Conservation (phyloP, 2,888 invertebrate species). For the Sipha maydis region DNA sequence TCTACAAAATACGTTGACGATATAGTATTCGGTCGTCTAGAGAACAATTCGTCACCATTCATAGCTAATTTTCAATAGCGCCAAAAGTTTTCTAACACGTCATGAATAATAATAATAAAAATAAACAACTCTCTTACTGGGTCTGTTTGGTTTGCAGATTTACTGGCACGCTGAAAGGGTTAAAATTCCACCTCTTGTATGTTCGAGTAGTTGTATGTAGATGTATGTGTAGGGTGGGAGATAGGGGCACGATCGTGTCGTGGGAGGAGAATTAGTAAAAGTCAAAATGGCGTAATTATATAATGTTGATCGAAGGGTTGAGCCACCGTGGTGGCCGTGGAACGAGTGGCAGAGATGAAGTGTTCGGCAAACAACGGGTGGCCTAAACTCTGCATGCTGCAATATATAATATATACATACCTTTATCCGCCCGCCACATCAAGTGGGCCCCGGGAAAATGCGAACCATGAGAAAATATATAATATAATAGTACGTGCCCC, state of each 20-base stretch:
- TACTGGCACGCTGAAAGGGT: constrained; percentile 35
- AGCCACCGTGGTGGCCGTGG: not conserved
- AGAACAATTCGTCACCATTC: not conserved
- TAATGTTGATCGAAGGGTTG: constrained; percentile 42
- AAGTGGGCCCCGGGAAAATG: constrained; percentile 17
- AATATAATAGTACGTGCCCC: constrained; percentile 16
- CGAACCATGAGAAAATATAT: constrained; percentile 38
- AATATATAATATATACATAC: constrained; percentile 16
- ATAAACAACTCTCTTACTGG: not conserved
- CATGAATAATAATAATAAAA: not conserved
- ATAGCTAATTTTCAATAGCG: not conserved
- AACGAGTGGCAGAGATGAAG: constrained; percentile 38
- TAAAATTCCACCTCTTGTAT: constrained; percentile 4
- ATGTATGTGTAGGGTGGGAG: not conserved
- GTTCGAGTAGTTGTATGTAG: too few relatives aligned
- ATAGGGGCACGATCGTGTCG: not conserved
- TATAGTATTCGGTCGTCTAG: not conserved
- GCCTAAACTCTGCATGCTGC: not conserved
- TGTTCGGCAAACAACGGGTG: constrained; percentile 57
- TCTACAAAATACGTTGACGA: not conserved
- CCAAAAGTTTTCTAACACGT: not conserved
- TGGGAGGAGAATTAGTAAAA: constrained; percentile 38
- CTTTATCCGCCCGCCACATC: constrained; percentile 22
- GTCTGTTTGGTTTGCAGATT: constrained; percentile 35
- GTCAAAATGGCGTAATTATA: constrained; percentile 61